A percentile compares a stretch with the other conserved stretches of the same genome.
Conservation (phyloP, 2,113 vertebrate species). For the Capra hircus region DNA sequence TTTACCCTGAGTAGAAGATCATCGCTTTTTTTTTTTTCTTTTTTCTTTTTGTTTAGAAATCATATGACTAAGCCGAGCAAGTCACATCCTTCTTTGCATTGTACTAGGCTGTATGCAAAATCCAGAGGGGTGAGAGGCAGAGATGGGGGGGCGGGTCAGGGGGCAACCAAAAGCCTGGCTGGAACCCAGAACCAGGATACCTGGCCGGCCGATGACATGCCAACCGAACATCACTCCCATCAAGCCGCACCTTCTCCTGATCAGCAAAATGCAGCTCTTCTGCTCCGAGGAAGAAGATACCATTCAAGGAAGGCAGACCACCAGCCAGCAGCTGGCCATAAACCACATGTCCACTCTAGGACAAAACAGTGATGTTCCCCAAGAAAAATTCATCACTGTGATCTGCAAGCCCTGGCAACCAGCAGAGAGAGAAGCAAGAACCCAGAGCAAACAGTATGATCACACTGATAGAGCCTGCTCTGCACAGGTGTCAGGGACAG, state of each 20-base stretch:
- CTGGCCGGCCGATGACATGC: background rate
- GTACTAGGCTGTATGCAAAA: slow-evolving; percentile 72
- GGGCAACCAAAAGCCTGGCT: slow-evolving; percentile 36
- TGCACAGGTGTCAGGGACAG: background rate
- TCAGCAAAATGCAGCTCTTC: slow-evolving; percentile 35
- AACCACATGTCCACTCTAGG: background rate
- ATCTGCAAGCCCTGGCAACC: background rate
- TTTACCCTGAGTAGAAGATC: slow-evolving; percentile 86
- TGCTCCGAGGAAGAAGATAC: slow-evolving; percentile 28
- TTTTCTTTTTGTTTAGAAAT: slow-evolving; percentile 69
- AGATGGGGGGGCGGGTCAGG: slow-evolving; percentile 47
- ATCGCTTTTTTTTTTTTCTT: slow-evolving; percentile 62
- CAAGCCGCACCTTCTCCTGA: background rate
- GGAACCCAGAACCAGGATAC: slow-evolving; percentile 9
- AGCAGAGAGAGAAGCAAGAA: background rate
- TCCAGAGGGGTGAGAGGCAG: slow-evolving; percentile 31
- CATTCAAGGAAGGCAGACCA: slow-evolving; percentile 15
- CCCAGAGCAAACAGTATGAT: slow-evolving; percentile 4
- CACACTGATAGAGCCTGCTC: background rate
- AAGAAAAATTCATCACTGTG: background rate
- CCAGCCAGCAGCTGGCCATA: background rate
- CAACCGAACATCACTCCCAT: background rate
- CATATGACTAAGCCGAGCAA: slow-evolving; percentile 70
- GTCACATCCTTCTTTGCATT: slow-evolving; percentile 76
- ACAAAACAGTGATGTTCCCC: background rate